Conservation (phyloP, 2,113 vertebrate genomes). For the Panthera leo region DNA sequence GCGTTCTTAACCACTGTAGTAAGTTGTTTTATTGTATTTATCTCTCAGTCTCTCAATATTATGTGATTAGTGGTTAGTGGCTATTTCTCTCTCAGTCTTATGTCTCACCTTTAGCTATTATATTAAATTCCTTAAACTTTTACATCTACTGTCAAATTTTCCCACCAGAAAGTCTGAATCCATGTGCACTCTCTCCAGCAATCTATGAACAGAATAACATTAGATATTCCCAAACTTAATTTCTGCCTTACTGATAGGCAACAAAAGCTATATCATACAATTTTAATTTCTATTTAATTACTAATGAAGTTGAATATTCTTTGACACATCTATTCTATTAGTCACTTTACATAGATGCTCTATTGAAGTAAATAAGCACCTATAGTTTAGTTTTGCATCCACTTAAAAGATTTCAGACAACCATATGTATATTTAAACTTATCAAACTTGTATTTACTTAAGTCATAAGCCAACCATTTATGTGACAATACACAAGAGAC, state of each 20-base stretch:
- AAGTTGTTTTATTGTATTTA: neutral
- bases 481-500: neutral
- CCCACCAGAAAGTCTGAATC: neutral
- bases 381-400: neutral
- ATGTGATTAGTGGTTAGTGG: neutral
- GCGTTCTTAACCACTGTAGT: neutral
- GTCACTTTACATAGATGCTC: neutral
- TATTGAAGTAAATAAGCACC: neutral
- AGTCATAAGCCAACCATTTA: neutral
- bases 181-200: neutral
- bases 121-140: neutral
- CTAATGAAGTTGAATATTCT: neutral
- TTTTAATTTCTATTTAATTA: neutral
- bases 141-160: neutral
- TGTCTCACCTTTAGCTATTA: neutral
- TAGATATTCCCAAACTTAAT: neutral
- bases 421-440: neutral
- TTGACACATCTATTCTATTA: neutral
- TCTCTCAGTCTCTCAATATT: neutral
- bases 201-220: neutral
- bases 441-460: neutral
- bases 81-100: neutral
- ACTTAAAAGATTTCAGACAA: neutral
- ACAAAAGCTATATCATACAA: neutral
- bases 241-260: neutral